Conservation (phyloP, 2,113 vertebrate species). For the Symphodus melops region DNA sequence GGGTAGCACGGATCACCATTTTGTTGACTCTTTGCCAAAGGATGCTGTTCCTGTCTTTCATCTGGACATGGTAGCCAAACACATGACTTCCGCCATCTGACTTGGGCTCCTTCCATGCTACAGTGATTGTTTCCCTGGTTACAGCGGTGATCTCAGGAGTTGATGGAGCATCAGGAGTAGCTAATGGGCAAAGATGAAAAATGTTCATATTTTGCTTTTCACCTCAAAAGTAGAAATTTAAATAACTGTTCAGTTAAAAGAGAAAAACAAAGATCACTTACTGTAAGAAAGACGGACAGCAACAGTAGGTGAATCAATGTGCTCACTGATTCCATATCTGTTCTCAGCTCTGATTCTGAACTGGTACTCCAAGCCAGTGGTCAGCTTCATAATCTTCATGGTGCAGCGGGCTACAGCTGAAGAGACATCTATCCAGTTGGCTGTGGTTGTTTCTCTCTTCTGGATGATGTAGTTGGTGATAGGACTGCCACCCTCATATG, state of each 20-base stretch:
- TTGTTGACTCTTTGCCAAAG: constrained; percentile 96
- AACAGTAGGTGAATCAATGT: constrained; percentile 90
- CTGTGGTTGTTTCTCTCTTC: constrained; percentile 95
- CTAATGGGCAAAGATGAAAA: constrained; percentile 71
- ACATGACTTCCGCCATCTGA: constrained; percentile 93
- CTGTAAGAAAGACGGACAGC: constrained; percentile 94
- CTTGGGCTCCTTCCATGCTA: constrained; percentile 95
- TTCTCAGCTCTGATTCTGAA: constrained; percentile 99
- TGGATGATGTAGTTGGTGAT: constrained; percentile 97
- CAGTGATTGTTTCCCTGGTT: constrained; percentile 91
- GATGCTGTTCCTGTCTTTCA: constrained; percentile 98
- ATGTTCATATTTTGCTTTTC: background rate
- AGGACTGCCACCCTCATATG: constrained; percentile 95
- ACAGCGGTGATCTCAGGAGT: constrained; percentile 91
- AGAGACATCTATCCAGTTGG: constrained; percentile 96
- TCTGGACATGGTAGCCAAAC: constrained; percentile 94
- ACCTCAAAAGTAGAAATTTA: background rate
- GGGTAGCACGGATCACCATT: constrained; percentile 94
- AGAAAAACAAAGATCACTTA: constrained; percentile 79
- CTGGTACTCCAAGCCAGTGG: constrained; percentile 94
- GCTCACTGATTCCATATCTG: constrained; percentile 96
- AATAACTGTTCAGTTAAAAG: background rate
- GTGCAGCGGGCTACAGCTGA: constrained; percentile 92
- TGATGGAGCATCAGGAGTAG: constrained; percentile 90
- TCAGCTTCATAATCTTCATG: constrained; percentile 95